Evolutionary conservation across 2,113 vertebrate genomes (phyloP).

Genomic region (Melanostigma gelatinosum): DNA sequence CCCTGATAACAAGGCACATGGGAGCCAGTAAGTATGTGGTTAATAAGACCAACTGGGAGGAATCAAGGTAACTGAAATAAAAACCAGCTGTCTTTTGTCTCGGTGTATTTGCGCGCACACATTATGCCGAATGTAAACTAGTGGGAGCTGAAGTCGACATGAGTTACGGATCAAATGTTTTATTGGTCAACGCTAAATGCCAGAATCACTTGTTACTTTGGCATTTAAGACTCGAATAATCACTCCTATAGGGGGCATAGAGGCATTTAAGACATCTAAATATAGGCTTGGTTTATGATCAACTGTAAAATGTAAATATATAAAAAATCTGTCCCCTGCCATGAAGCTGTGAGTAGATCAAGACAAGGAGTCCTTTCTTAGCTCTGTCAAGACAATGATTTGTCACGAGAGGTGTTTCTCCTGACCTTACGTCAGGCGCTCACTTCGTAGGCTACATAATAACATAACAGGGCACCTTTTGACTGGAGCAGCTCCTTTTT

Average conservation of each 20-base stretch:
- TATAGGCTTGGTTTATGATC: constrained; percentile 23
- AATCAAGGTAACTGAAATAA: constrained; percentile 73
- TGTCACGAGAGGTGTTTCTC: constrained; percentile 26
- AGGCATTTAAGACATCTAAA: constrained; percentile 29
- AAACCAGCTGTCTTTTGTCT: constrained; percentile 62
- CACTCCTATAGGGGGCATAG: neutral
- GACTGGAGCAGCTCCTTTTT: constrained; percentile 54
- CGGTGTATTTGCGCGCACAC: constrained; percentile 2
- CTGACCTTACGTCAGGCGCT: constrained; percentile 27
- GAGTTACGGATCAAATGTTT: constrained; percentile 37
- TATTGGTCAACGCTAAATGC: constrained; percentile 40
- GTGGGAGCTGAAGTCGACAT: constrained; percentile 18
- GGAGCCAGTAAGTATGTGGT: constrained; percentile 55
- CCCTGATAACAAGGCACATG: constrained; percentile 72
- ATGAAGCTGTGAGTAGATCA: constrained; percentile 1
- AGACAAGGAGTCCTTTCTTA: constrained; percentile 14
- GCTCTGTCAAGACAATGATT: constrained; percentile 14
- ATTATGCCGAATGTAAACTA: constrained; percentile 27
- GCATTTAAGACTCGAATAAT: constrained; percentile 35
- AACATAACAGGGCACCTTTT: constrained; percentile 64
- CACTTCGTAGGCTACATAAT: constrained; percentile 46
- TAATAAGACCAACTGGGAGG: constrained; percentile 79
- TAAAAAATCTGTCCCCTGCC: neutral
- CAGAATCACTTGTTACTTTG: constrained; percentile 56
- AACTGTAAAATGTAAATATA: neutral